Evolutionary conservation across 2,888 invertebrate genomes (phyloP).

Genomic region (Agelastica alni): DNA sequence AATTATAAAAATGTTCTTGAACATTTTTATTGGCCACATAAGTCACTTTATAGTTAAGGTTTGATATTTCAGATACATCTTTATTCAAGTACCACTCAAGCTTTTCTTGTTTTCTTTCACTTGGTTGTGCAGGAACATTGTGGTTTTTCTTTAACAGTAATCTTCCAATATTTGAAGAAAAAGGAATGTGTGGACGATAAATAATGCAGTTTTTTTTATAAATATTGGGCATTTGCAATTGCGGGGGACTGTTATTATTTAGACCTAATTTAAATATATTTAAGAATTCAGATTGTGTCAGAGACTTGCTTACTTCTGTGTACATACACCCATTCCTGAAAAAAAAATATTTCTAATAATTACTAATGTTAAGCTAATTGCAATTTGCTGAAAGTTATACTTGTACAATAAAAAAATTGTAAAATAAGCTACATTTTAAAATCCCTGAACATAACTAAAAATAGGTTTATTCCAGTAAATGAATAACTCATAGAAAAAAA

Average conservation of each 20-base stretch:
- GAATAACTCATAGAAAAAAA: too few relatives aligned
- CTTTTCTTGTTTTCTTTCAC: conserved; percentile 16
- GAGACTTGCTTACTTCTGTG: neutral
- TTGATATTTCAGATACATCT: neutral
- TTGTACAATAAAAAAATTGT: too few relatives aligned
- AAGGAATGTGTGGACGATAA: conserved; percentile 22
- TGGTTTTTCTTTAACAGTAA: conserved; percentile 18
- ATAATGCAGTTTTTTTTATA: conserved; percentile 5
- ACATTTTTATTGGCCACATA: conserved; percentile 7
- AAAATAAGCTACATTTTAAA: too few relatives aligned
- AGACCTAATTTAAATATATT: conserved; percentile 9
- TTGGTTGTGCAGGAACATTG: conserved; percentile 10
- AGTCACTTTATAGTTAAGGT: conserved; percentile 5
- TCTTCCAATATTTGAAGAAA: conserved; percentile 24
- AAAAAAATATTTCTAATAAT: too few relatives aligned
- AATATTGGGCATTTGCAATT: conserved; percentile 7
- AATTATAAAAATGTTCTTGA: conserved; percentile 11
- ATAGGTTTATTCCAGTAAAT: too few relatives aligned
- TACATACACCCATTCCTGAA: too few relatives aligned
- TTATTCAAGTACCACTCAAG: conserved; percentile 24
- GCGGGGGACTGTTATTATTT: conserved; percentile 14
- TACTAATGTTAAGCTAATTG: too few relatives aligned
- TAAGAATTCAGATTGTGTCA: conserved; percentile 15
- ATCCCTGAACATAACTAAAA: too few relatives aligned
- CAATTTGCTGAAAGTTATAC: too few relatives aligned